Percentiles rank a stretch among this genome's conserved stretches.
Conservation (phyloP, 2,113 vertebrate species). For the human region DNA sequence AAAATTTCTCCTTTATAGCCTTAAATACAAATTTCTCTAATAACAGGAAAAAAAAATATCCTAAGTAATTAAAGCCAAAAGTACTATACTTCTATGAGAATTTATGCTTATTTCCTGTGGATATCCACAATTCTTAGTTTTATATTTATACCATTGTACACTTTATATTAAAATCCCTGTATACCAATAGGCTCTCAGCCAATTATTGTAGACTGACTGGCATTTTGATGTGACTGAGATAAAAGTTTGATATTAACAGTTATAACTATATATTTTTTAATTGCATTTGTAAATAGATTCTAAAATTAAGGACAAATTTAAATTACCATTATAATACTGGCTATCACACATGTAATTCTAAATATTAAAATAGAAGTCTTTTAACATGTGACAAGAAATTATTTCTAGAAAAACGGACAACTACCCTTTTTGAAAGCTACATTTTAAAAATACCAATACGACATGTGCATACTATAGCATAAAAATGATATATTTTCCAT, state of each 20-base stretch:
- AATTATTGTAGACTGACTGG: constrained; percentile 1
- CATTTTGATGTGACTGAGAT: constrained; percentile 38
- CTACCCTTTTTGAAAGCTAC: constrained; percentile 24
- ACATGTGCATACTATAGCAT: not conserved
- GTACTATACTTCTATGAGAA: not conserved
- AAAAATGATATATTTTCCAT: not conserved
- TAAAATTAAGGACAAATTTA: constrained; percentile 60
- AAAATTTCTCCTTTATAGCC: not conserved
- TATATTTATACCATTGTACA: not conserved
- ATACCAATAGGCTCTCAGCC: not conserved
- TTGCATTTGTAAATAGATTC: not conserved
- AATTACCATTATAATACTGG: constrained; percentile 57
- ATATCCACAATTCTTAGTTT: not conserved
- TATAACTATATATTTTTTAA: not conserved
- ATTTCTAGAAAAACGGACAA: constrained; percentile 48
- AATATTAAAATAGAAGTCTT: constrained; percentile 58
- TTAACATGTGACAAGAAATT: constrained; percentile 39
- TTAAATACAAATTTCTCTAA: constrained; percentile 31
- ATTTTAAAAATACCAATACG: constrained; percentile 29
- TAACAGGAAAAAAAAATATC: not conserved
- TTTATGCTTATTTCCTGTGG: not conserved
- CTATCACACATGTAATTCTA: constrained; percentile 24
- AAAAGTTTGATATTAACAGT: constrained; percentile 28
- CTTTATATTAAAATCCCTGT: constrained; percentile 30
- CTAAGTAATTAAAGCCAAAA: not conserved